phyloP scores from a whole-genome alignment of 35 echinoderm and acorn worm species.

The Antedon bifida region DNA sequence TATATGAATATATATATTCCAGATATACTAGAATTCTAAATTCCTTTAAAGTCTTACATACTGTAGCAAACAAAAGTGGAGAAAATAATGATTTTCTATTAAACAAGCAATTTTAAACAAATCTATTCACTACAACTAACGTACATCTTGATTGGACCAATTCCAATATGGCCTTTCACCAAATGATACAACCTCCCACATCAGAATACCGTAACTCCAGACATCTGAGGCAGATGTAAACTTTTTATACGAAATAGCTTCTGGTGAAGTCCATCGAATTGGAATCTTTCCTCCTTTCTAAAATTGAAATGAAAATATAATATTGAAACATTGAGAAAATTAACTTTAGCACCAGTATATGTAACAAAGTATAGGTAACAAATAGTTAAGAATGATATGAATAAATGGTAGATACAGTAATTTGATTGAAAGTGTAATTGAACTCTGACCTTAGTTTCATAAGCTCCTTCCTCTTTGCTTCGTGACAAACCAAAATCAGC shows the following conservation, averaged over 20 bases:
- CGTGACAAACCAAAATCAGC: constrained; percentile 14
- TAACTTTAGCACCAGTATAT: no score
- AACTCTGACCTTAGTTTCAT: constrained; percentile 19
- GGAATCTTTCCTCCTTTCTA: constrained; percentile 11
- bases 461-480: constrained; percentile 7
- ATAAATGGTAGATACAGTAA: no score
- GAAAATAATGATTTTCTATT: no score
- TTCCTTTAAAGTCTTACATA: no score
- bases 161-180: constrained; percentile 19
- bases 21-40: no score
- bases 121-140: background rate
- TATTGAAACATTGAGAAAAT: no score
- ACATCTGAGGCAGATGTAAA: constrained; percentile 14
- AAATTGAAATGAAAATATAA: background rate
- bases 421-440: no score
- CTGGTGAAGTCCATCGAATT: constrained; percentile 9
- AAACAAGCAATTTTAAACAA: no score
- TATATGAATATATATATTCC: no score
- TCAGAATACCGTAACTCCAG: constrained; percentile 9
- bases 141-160: constrained; percentile 11
- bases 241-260: constrained; percentile 6
- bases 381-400: no score
- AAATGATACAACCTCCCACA: constrained; percentile 13
- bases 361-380: no score
- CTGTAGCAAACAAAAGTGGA: no score